Evolutionary conservation across 2,113 vertebrate species (phyloP).

Genomic region (Muntiacus reevesi): DNA sequence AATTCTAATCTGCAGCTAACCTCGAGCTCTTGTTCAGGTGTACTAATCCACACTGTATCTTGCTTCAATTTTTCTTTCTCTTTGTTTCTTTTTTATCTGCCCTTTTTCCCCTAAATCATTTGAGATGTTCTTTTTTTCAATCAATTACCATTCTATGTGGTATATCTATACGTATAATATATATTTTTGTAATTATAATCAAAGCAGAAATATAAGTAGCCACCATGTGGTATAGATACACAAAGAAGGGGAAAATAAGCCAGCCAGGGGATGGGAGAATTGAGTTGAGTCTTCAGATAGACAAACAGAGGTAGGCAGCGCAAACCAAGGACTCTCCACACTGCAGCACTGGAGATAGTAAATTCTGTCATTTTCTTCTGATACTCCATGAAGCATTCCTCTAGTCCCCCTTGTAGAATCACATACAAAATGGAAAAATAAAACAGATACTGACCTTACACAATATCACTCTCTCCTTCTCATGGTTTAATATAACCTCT

Average conservation of each 20-base stretch:
- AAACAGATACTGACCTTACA: constrained; percentile 56
- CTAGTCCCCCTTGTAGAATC: not conserved
- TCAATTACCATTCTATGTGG: not conserved
- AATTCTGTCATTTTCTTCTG: not conserved
- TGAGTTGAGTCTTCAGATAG: not conserved
- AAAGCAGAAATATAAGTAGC: not conserved
- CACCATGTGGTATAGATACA: not conserved
- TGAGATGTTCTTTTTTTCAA: not conserved
- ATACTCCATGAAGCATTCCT: not conserved
- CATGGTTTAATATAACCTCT: constrained; percentile 57
- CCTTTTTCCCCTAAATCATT: not conserved
- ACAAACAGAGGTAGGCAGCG: not conserved
- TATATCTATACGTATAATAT: not conserved
- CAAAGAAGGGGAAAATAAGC: not conserved
- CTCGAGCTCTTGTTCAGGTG: not conserved
- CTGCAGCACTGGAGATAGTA: not conserved
- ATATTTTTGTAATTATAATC: not conserved
- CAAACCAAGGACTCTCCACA: not conserved
- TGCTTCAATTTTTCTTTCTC: not conserved
- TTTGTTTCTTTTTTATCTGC: not conserved
- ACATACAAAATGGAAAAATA: not conserved
- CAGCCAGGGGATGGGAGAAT: not conserved
- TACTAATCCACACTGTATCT: not conserved
- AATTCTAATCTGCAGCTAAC: not conserved
- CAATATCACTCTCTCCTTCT: constrained; percentile 53